phyloP scores from a whole-genome alignment of 2,113 vertebrate species.

The Furnarius figulus region DNA sequence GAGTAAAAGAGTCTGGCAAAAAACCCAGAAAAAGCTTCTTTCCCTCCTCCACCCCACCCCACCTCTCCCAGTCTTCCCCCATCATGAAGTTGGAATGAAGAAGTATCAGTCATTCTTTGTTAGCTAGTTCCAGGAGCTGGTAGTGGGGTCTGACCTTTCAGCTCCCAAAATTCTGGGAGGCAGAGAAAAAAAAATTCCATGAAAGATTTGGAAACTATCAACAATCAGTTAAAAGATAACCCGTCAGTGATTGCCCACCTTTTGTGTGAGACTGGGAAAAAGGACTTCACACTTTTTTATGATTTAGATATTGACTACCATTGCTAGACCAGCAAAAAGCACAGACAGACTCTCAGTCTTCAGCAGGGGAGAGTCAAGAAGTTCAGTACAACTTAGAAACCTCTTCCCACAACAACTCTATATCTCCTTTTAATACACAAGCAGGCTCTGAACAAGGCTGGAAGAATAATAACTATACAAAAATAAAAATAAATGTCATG shows the following conservation, averaged over 20 bases:
- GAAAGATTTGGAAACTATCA: too few relatives aligned
- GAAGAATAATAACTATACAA: background rate
- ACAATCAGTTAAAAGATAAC: background rate
- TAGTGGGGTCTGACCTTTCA: too few relatives aligned
- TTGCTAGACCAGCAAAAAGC: background rate
- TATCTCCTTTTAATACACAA: background rate
- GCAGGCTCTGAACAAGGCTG: background rate
- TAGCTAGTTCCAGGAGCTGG: too few relatives aligned
- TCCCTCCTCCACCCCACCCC: too few relatives aligned
- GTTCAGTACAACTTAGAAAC: background rate
- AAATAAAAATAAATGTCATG: background rate
- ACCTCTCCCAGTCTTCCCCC: too few relatives aligned
- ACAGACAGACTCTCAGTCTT: background rate
- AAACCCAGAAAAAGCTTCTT: too few relatives aligned
- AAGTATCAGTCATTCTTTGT: too few relatives aligned
- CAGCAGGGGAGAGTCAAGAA: background rate
- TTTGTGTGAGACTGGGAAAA: background rate
- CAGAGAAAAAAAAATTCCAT: too few relatives aligned
- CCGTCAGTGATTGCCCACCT: background rate
- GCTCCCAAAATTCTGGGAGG: too few relatives aligned
- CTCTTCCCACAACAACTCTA: background rate
- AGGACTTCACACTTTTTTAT: background rate
- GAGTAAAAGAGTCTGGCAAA: too few relatives aligned
- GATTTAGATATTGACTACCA: background rate
- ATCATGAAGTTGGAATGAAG: too few relatives aligned